phyloP scores from a whole-genome alignment of 2,797 vertebrate genomes.

The Sebastes matsubarae region DNA sequence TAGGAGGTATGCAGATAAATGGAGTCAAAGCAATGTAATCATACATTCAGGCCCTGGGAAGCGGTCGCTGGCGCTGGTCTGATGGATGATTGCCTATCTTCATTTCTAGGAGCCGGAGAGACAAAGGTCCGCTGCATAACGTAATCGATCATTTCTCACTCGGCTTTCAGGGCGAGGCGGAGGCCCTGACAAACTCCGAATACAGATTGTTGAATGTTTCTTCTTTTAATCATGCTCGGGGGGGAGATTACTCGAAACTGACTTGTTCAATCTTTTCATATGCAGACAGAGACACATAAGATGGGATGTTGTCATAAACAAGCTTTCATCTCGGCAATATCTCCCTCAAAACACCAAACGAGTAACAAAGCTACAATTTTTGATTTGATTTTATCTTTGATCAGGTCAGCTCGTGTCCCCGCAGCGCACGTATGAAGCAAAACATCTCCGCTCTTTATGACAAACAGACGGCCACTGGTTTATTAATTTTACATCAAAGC shows the following conservation, averaged over 20 bases:
- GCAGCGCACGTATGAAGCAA: not conserved
- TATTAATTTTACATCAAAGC: constrained; percentile 26
- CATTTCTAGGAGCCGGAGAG: constrained; percentile 43
- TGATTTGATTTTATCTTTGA: constrained; percentile 13
- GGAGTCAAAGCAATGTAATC: constrained; percentile 56
- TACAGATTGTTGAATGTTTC: constrained; percentile 21
- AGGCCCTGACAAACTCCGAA: constrained; percentile 8
- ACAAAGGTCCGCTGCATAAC: constrained; percentile 46
- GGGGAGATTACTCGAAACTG: not conserved
- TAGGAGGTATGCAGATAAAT: constrained; percentile 63
- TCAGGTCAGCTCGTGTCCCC: not conserved
- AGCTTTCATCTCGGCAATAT: constrained; percentile 12
- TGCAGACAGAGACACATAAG: not conserved
- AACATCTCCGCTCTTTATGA: not conserved
- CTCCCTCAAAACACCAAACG: not conserved
- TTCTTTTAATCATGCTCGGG: not conserved
- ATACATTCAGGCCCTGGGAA: constrained; percentile 52
- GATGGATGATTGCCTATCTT: constrained; percentile 61
- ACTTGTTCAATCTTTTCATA: constrained; percentile 20
- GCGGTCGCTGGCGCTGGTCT: constrained; percentile 29
- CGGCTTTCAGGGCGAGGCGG: not conserved
- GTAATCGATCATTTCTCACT: constrained; percentile 40
- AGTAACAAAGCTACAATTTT: not conserved
- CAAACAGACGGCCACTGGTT: not conserved
- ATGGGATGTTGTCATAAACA: constrained; percentile 16